Evolutionary conservation across 2,888 invertebrate species (phyloP), one percentile per base, ranked within the genome.

Genomic region (Rhagophthalmus giganteus): DNA sequence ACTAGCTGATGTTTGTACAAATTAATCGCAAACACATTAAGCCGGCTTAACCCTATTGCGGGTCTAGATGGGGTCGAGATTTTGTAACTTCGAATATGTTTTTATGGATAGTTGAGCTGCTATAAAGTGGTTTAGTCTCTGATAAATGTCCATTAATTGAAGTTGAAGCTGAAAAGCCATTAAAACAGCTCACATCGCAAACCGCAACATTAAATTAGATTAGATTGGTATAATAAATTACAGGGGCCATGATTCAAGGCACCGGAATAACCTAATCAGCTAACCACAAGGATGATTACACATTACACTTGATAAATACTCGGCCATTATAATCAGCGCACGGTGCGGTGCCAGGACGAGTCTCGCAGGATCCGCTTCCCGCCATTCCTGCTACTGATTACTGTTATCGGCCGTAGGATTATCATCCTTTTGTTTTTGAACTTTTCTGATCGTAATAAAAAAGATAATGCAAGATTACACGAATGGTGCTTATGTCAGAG

Each of bases 261-360:
- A 55, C 64, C 65, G 66, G 67, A 68, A 69, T 70, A 68, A 67
- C 68, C 67, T 67, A 69, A 70, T 70, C 69, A 69, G 68, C 63
- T 63, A 64, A 69, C 69, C 70, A 55, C 70, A 64, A 67, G 66
- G 69, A 69, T 69, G 69, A 70, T 70, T 69, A 67, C 66, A 66
- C 67, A 66, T 67, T 68, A 67, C 65, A 63, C 65, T 67, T 69
- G 69, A 69, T 69, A 69, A 69, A 69, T 69, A 69, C 66, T 58
- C 52, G 60, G 59, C 63, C 62, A 62, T 69, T 69, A 59, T 57
- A 59, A 57, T 59, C 59, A 57, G 55, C 57, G 54, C 45, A 47
- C 58, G 48, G 33, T 54, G 51, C 58, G 48, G 33, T 54, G 51
- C 56, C 53, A 54, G 58, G 56, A 54, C 57, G 54, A 53, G 48